phyloP scores from a whole-genome alignment of 2,888 invertebrate genomes.

The Meteorus cinctellus region DNA sequence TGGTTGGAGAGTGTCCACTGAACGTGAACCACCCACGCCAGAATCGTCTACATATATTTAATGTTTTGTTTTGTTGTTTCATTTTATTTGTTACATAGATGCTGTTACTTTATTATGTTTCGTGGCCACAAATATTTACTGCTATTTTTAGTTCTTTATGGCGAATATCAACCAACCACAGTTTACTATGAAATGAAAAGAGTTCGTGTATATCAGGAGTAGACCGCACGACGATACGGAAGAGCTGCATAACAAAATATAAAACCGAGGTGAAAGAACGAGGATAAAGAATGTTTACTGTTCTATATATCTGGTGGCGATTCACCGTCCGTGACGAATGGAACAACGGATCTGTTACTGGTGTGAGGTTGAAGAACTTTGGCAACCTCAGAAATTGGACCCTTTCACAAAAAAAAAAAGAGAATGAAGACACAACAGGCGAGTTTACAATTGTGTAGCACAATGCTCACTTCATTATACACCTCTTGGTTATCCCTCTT shows the following conservation, averaged over 20 bases:
- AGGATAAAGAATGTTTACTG: slow-evolving; percentile 7
- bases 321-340: slow-evolving; percentile 26
- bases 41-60: slow-evolving; percentile 24
- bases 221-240: not conserved
- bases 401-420: not conserved
- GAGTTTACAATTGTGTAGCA: not conserved
- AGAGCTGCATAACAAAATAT: not conserved
- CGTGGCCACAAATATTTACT: not conserved
- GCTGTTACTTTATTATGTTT: not conserved
- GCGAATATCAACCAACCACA: not conserved
- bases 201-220: not conserved
- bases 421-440: not conserved
- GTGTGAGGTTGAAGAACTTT: slow-evolving; percentile 27
- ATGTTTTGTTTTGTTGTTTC: slow-evolving; percentile 14
- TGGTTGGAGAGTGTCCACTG: slow-evolving; percentile 15
- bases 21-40: slow-evolving; percentile 26
- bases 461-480: not conserved
- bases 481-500: not conserved
- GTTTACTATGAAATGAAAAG: not conserved
- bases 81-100: slow-evolving; percentile 5
- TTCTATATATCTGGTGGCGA: slow-evolving; percentile 18
- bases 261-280: not conserved
- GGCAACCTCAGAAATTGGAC: slow-evolving; percentile 15
- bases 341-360: slow-evolving; percentile 34
- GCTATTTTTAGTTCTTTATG: not conserved